A percentile compares a stretch with the other conserved stretches of the same genome.
Conservation (phyloP, 2,797 vertebrate genomes). For the Anguilla obscura region DNA sequence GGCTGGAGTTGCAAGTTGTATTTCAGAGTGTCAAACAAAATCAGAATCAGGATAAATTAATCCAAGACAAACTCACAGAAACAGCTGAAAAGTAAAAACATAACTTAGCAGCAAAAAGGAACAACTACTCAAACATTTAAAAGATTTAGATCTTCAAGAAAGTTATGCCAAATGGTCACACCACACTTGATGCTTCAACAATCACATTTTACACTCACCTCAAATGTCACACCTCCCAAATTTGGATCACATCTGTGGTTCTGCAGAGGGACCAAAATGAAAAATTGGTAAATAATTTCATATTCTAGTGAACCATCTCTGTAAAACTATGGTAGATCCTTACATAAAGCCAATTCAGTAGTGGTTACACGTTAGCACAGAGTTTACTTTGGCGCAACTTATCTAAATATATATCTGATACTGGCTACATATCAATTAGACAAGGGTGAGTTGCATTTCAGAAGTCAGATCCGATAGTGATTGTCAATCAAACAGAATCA, state of each 20-base stretch:
- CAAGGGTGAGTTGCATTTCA: constrained; percentile 45
- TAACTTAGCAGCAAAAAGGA: neutral
- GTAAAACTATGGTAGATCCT: neutral
- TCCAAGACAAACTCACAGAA: constrained; percentile 37
- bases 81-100: neutral
- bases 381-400: neutral
- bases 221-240: neutral
- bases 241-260: neutral
- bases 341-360: neutral
- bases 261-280: neutral
- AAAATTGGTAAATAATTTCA: neutral
- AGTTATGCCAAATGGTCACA: too few species aligned
- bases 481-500: constrained; percentile 54
- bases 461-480: constrained; percentile 55
- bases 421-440: neutral
- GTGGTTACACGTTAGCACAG: neutral
- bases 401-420: neutral
- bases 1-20: constrained; percentile 2
- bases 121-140: too few species aligned
- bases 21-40: constrained; percentile 59
- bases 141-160: too few species aligned
- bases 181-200: too few species aligned
- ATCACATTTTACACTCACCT: neutral
- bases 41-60: constrained; percentile 57
- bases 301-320: neutral